Base-by-base conservation (phyloP, 2,113 vertebrate genomes). In the Triplophysa tibetana region DNA sequence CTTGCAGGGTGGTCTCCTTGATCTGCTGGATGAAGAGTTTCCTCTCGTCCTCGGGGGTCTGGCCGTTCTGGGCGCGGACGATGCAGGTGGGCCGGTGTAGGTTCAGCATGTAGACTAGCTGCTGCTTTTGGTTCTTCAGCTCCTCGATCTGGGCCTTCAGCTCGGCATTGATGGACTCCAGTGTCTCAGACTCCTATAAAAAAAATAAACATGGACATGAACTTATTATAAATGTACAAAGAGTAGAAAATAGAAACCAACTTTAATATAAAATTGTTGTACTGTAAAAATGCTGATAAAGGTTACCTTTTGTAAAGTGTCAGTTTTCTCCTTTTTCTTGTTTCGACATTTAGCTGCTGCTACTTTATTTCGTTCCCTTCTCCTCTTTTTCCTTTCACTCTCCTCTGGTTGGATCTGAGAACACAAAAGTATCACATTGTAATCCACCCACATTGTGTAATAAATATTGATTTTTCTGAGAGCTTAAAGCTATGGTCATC, bases 21-120 rank as follows among this genome's bases (percentile, higher is more conserved):
- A 99, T 95, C 90, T 97, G 96, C 87, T 98, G 97, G 87, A 98
- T 93, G 91, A 99, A 98, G 83, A 98, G 96, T 81, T 96, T 96
- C 79, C 95, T 91, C 88, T 99, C 97, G 2, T 99, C 96, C 83
- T 99, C 97, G 0, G 97, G 98, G 26, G 97, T 98, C 84, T 94
- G 92, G 60, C 97, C 97, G 0, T 97, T 95, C 86, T 97, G 95
- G 9, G 97, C 96, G 0, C 95, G 94, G 78, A 99, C 98, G 80
- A 99, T 99, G 86, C 98, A 99, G 0, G 97, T 99, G 33, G 97
- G 98, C 77, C 97, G 92, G 86, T 99, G 97, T 63, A 98, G 94
- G 82, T 99, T 99, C 12, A 99, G 93, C 97, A 99, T 98, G 92
- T 99, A 98, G 86, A 99, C 97, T 88, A 99, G 90, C 89, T 97